Evolutionary conservation across 1,140 invertebrate genomes (phyloP).

Genomic region (Zaprionus nigranus): DNA sequence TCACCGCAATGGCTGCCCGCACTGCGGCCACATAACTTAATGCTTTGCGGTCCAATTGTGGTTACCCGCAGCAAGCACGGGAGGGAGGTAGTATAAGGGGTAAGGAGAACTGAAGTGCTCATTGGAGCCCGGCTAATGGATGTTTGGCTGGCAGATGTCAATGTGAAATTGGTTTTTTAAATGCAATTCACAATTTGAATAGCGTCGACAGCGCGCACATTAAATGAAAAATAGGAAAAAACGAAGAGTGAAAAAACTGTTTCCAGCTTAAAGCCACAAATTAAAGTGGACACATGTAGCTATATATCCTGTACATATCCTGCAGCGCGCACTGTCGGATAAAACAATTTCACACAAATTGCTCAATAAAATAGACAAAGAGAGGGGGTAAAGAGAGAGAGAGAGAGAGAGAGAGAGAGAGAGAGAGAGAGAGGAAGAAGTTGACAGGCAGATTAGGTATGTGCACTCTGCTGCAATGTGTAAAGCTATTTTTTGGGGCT

Average conservation of each 20-base stretch:
- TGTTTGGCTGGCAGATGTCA: constrained; percentile 63
- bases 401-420: background rate
- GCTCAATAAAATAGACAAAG: constrained; percentile 46
- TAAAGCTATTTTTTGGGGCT: background rate
- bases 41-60: constrained; percentile 72
- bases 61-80: constrained; percentile 6
- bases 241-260: constrained; percentile 13
- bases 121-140: constrained; percentile 58
- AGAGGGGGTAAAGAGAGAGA: background rate
- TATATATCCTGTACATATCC: background rate
- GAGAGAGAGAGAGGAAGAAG: background rate
- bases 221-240: constrained; percentile 43
- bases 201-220: constrained; percentile 45
- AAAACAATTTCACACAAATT: constrained; percentile 33
- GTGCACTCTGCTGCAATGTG: background rate
- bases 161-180: constrained; percentile 73
- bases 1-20: constrained; percentile 63
- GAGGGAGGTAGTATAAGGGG: background rate
- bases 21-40: constrained; percentile 73
- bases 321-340: background rate
- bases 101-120: background rate
- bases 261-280: constrained; percentile 12
- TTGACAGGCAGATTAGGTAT: background rate
- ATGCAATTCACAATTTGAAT: constrained; percentile 56
- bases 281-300: constrained; percentile 13